These are phyloP conservation scores for Chiridota heheva DNA, from an alignment of 35 echinoderm and acorn worm species.

Conservation along the genomic window DNA sequence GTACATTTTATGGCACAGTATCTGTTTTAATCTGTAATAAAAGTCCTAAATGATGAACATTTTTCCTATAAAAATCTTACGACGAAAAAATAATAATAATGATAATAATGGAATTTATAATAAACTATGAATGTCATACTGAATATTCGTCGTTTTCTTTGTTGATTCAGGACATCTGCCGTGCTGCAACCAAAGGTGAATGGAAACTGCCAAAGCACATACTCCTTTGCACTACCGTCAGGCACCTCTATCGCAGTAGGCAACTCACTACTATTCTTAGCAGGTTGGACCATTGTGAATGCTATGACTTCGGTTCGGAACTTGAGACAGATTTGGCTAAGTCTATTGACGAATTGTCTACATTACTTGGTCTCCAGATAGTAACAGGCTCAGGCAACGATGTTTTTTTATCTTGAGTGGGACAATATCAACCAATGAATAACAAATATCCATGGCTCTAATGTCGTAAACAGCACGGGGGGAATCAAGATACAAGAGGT, in stretches of 20 bases:
- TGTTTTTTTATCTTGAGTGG: slow-evolving; percentile 20
- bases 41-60: not conserved
- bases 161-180: slow-evolving; percentile 75
- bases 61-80: not conserved
- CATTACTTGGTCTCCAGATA: slow-evolving; percentile 43
- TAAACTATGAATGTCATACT: not conserved
- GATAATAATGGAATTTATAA: no score
- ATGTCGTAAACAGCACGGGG: slow-evolving; percentile 47
- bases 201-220: slow-evolving; percentile 91
- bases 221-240: slow-evolving; percentile 45
- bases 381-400: slow-evolving; percentile 18
- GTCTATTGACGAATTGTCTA: slow-evolving; percentile 45
- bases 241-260: slow-evolving; percentile 58
- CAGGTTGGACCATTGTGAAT: slow-evolving; percentile 65
- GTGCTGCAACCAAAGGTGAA: slow-evolving; percentile 48
- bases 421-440: slow-evolving; percentile 12
- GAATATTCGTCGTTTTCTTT: not conserved
- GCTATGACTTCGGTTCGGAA: slow-evolving; percentile 56
- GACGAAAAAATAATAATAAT: not conserved
- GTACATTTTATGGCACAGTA: no score
- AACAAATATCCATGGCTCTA: slow-evolving; percentile 22
- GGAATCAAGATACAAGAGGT: slow-evolving; percentile 48
- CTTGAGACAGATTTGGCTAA: slow-evolving; percentile 59
- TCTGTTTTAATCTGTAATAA: not conserved
- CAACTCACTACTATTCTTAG: slow-evolving; percentile 58